Percentiles rank a stretch among this genome's conserved stretches.
phyloP scores from a whole-genome alignment of 2,888 invertebrate genomes.

The Tineola bisselliella region DNA sequence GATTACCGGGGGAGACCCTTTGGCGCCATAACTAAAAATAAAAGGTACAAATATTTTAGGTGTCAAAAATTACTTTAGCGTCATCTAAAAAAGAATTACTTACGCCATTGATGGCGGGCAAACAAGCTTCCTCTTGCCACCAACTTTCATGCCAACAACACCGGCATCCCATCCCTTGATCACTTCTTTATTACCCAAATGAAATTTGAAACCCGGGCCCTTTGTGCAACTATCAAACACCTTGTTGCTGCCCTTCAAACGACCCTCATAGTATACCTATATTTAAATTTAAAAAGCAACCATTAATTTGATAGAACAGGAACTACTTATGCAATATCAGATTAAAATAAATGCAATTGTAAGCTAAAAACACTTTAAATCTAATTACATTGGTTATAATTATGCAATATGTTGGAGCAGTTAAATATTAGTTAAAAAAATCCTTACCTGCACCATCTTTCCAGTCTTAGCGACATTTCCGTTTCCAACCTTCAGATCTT shows the following conservation, averaged over 20 bases:
- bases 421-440: no score
- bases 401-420: no score
- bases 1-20: conserved; percentile 85
- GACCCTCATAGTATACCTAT: conserved; percentile 86
- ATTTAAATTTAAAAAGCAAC: no score
- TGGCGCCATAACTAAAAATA: conserved; percentile 71
- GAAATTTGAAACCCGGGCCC: conserved; percentile 88
- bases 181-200: conserved; percentile 84
- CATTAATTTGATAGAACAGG: no score
- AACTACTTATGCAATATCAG: no score
- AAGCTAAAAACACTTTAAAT: no score
- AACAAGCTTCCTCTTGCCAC: conserved; percentile 86
- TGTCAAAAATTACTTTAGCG: no score
- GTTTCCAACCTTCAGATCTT: conserved; percentile 82
- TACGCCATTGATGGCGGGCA: conserved; percentile 90
- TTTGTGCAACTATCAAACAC: conserved; percentile 81
- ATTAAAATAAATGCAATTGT: no score
- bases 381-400: no score
- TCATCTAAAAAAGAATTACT: conserved; percentile 57
- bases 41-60: no score
- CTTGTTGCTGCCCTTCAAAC: conserved; percentile 83
- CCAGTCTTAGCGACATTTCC: conserved; percentile 83
- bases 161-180: conserved; percentile 93
- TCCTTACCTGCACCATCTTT: conserved; percentile 70
- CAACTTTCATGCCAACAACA: conserved; percentile 91